Conservation (phyloP, 2,888 invertebrate species). For the Brachynemurus nebulosus region DNA sequence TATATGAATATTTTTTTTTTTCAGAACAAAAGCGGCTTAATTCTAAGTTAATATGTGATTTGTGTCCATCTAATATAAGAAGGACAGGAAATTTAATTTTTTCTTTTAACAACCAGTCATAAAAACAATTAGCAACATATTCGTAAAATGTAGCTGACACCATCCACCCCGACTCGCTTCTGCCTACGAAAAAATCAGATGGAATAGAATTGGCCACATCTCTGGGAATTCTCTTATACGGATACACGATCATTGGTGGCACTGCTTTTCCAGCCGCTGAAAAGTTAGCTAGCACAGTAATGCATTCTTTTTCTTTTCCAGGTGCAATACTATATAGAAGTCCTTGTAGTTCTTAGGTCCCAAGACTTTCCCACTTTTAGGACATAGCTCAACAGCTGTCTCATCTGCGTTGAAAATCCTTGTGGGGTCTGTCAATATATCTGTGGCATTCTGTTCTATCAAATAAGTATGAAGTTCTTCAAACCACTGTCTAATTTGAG, state of each 20-base stretch:
- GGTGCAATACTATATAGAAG: constrained; percentile 13
- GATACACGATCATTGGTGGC: constrained; percentile 20
- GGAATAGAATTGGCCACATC: constrained; percentile 17
- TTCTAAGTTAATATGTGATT: constrained; percentile 14
- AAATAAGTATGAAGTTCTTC: constrained; percentile 14
- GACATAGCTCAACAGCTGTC: constrained; percentile 19
- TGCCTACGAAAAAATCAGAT: constrained; percentile 17
- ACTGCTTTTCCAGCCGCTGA: constrained; percentile 15
- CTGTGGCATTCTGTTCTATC: constrained; percentile 12
- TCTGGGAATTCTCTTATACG: constrained; percentile 17
- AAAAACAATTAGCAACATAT: constrained; percentile 14
- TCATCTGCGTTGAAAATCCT: constrained; percentile 19
- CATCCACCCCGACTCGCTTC: constrained; percentile 19
- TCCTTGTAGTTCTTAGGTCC: constrained; percentile 13
- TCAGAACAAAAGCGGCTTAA: constrained; percentile 17
- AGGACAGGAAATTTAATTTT: constrained; percentile 11
- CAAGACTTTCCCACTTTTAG: constrained; percentile 17
- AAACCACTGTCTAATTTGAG: constrained; percentile 19
- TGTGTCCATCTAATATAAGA: constrained; percentile 13
- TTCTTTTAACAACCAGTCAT: constrained; percentile 14
- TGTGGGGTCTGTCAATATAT: constrained; percentile 14
- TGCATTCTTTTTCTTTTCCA: constrained; percentile 13
- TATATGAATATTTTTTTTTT: constrained; percentile 20
- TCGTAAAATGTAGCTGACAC: constrained; percentile 13
- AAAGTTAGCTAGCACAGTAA: constrained; percentile 18